Evolutionary conservation across 2,113 vertebrate species (phyloP), one percentile per base, ranked within the genome.

Genomic region (Caracal caracal): DNA sequence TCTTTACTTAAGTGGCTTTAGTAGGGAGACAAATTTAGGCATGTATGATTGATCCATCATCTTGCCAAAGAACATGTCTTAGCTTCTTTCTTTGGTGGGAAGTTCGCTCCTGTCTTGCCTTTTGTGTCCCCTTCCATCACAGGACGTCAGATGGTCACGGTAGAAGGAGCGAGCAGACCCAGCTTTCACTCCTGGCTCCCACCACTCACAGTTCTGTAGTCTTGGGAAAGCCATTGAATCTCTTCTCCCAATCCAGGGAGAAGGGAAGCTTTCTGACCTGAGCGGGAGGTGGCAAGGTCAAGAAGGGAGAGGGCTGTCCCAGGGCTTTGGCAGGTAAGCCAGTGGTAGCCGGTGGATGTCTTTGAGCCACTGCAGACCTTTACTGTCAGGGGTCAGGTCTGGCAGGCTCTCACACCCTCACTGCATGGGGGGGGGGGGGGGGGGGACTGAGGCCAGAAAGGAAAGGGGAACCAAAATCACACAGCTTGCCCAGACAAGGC

Each of bases 111-210:
- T 30, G 1, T 19, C 7, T 47, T 20, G 51, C 19, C 56, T 59
- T 35, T 15, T 35, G n/a, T 16, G 0, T 9, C 3, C 13, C 5
- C 17, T 33, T 78, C 61, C 6, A 1, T 15, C 15, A 3, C 10
- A 6, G 49, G 68, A 35, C 4, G 11, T 63, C 24, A 24, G 61
- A 26, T 0, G 2, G 19, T 5, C 6, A 8, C 0, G 15, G 37
- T 4, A 1, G 70, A 35, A 63, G 37, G 56, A 35, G 22, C 5
- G 22, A 2, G 11, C 40, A 7, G 11, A 6, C 35, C 35, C 2
- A 5, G 49, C 19, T 80, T 70, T 63, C 16, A 6, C 68, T 71
- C 59, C 65, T 15, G 68, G 24, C 40, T 80, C 37, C 26, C 51
- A 40, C 40, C 13, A 5, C 37, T 80, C 68, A 76, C 53, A 20